Evolutionary conservation across 2,797 vertebrate genomes (phyloP).

Genomic region (Dendrocincla tyrannina): DNA sequence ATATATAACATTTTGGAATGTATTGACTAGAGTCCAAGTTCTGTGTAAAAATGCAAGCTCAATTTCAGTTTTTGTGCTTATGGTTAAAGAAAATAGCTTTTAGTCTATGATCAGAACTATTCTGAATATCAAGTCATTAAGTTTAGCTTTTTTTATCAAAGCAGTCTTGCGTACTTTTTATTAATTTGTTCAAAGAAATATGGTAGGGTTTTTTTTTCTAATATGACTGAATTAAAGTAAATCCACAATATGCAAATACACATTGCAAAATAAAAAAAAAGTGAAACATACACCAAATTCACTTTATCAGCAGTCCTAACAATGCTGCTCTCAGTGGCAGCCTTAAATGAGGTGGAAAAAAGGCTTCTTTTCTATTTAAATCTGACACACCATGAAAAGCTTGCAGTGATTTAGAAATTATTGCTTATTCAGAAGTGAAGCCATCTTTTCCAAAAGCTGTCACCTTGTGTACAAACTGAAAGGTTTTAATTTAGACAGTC

Average conservation of each 20-base stretch:
- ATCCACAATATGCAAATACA: not conserved
- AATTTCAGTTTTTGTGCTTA: not conserved
- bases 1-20: not conserved
- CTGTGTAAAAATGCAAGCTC: not conserved
- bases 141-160: not conserved
- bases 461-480: not conserved
- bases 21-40: not conserved
- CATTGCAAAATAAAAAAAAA: not conserved
- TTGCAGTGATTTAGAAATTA: not conserved
- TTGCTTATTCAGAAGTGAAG: not conserved
- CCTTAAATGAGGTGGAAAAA: not conserved
- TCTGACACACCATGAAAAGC: not conserved
- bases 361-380: not conserved
- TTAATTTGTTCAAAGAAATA: not conserved
- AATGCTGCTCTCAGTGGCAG: not conserved
- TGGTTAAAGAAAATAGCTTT: not conserved
- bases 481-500: not conserved
- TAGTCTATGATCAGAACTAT: not conserved
- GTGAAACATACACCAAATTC: not conserved
- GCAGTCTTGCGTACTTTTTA: not conserved
- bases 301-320: not conserved
- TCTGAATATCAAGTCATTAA: not conserved
- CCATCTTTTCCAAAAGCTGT: not conserved
- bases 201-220: not conserved
- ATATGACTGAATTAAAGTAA: not conserved